These are phyloP conservation scores for Oxygymnocypris stewartii DNA, from an alignment of 2,113 vertebrate species.

Conservation along the genomic window DNA sequence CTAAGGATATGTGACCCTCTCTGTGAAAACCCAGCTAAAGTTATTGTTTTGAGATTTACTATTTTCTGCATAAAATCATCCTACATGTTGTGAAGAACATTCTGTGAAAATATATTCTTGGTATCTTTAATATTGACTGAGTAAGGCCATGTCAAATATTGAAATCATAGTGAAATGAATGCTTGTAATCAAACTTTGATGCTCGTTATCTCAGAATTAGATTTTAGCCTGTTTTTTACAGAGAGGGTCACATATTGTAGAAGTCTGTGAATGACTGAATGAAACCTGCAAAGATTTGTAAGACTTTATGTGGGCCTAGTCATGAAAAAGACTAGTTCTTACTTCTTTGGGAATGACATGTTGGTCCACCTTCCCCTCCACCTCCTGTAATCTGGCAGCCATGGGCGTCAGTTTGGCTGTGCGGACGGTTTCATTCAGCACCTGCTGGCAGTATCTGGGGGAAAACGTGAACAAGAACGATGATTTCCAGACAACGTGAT, in stretches of 20 bases:
- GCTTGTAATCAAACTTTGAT: no score
- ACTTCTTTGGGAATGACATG: slow-evolving; percentile 94
- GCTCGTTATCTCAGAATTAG: no score
- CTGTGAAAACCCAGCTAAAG: no score
- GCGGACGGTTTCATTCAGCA: slow-evolving; percentile 91
- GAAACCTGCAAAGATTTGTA: neutral
- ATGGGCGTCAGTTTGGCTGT: slow-evolving; percentile 91
- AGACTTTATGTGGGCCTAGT: neutral
- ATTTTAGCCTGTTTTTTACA: no score
- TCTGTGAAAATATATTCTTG: no score
- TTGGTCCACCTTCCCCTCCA: slow-evolving; percentile 89
- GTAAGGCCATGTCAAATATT: no score
- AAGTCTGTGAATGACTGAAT: neutral
- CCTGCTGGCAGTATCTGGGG: slow-evolving; percentile 87
- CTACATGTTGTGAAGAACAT: no score
- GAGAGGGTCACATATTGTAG: neutral
- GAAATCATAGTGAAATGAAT: no score
- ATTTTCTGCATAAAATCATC: no score
- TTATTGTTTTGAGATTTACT: no score
- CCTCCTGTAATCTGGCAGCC: slow-evolving; percentile 88
- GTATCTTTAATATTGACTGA: no score
- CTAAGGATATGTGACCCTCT: no score
- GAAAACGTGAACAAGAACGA: neutral
- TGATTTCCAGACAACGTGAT: neutral
- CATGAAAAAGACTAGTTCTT: slow-evolving; percentile 49